phyloP scores from a whole-genome alignment of 2,113 vertebrate species.

The Corapipo altera region DNA sequence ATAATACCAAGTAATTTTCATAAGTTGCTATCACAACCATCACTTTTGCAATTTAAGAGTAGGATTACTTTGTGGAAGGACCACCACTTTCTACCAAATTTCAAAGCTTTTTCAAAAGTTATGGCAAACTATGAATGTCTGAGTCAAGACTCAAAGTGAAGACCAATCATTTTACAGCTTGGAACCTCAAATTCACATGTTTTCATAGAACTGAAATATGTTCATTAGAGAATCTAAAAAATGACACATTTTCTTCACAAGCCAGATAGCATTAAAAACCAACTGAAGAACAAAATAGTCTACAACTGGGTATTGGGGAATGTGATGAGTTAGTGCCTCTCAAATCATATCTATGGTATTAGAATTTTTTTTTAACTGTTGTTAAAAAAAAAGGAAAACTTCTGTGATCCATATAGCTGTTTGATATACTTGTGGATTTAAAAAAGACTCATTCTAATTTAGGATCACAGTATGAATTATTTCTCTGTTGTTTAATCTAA shows the following conservation, averaged over 20 bases:
- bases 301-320: neutral
- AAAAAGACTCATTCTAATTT: neutral
- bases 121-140: neutral
- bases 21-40: neutral
- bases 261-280: neutral
- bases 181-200: neutral
- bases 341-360: neutral
- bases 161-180: neutral
- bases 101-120: neutral
- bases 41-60: neutral
- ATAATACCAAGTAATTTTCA: neutral
- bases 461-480: neutral
- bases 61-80: neutral
- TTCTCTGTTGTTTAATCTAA: neutral
- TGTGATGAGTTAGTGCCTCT: neutral
- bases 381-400: neutral
- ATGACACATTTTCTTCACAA: neutral
- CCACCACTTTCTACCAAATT: neutral
- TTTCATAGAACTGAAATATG: neutral
- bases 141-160: neutral
- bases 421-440: neutral
- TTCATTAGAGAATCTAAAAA: neutral
- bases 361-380: neutral
- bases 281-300: neutral
- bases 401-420: neutral